Conservation (phyloP, 2,113 vertebrate species). For the Holacanthus passer region DNA sequence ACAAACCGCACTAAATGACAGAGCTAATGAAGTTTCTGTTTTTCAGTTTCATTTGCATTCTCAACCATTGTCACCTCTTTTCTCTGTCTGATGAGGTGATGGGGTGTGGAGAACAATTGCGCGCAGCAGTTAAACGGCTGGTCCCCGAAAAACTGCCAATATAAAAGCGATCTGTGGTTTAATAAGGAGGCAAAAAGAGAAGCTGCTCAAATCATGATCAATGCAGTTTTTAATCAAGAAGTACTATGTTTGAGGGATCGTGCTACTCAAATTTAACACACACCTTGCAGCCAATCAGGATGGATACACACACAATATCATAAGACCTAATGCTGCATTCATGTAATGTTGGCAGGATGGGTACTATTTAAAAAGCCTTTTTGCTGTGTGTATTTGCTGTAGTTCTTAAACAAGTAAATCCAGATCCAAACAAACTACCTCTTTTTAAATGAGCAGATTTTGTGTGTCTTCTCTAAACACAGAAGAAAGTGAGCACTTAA, state of each 20-base stretch:
- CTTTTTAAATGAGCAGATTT: neutral
- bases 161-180: too few species aligned
- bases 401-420: neutral
- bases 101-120: neutral
- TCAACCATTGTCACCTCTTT: neutral
- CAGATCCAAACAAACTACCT: neutral
- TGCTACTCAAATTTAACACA: neutral
- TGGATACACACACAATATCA: neutral
- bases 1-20: neutral
- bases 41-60: neutral
- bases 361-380: neutral
- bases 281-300: neutral
- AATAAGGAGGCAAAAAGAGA: neutral
- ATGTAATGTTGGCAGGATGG: neutral
- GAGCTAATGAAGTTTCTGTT: neutral
- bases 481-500: neutral
- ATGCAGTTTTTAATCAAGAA: too few species aligned
- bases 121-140: too few species aligned
- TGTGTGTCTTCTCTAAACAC: neutral
- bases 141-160: too few species aligned
- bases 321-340: neutral
- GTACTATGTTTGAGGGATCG: neutral
- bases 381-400: neutral
- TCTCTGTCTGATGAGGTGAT: slow-evolving; percentile 12
- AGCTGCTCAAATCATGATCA: neutral